A percentile compares a stretch with the other conserved stretches of the same genome.
Conservation (phyloP, 2,113 vertebrate genomes). For the Hipposideros armiger region DNA sequence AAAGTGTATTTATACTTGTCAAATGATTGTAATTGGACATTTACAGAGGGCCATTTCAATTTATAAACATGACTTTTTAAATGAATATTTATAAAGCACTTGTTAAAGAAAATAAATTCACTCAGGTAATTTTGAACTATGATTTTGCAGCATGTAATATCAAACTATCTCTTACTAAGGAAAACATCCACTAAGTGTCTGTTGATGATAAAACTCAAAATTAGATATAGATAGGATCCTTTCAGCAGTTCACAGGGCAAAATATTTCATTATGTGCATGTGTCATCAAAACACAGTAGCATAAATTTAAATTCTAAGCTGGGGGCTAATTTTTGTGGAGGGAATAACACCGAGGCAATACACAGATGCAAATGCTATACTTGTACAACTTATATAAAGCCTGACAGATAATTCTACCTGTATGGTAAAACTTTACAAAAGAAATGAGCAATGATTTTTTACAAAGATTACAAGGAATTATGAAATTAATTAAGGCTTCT, state of each 20-base stretch:
- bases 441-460: background rate
- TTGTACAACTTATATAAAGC: fast-evolving
- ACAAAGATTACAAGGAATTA: background rate
- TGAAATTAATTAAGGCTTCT: background rate
- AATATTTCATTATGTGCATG: background rate
- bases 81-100: constrained; percentile 84
- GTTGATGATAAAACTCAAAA: constrained; percentile 60
- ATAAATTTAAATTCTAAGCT: background rate
- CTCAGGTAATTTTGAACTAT: constrained; percentile 82
- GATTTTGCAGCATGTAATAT: constrained; percentile 75
- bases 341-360: fast-evolving
- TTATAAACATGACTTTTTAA: constrained; percentile 82
- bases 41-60: constrained; percentile 80
- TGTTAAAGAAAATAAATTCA: constrained; percentile 83
- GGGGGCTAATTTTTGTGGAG: background rate
- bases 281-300: background rate
- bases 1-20: constrained; percentile 84
- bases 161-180: constrained; percentile 69
- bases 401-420: background rate
- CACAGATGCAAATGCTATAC: fast-evolving
- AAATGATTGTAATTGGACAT: constrained; percentile 84
- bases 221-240: constrained; percentile 32
- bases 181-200: constrained; percentile 58
- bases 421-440: background rate
- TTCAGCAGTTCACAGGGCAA: background rate